These are phyloP conservation scores for Mareca strepera DNA, from an alignment of 2,797 vertebrate genomes.

Conservation along the genomic window DNA sequence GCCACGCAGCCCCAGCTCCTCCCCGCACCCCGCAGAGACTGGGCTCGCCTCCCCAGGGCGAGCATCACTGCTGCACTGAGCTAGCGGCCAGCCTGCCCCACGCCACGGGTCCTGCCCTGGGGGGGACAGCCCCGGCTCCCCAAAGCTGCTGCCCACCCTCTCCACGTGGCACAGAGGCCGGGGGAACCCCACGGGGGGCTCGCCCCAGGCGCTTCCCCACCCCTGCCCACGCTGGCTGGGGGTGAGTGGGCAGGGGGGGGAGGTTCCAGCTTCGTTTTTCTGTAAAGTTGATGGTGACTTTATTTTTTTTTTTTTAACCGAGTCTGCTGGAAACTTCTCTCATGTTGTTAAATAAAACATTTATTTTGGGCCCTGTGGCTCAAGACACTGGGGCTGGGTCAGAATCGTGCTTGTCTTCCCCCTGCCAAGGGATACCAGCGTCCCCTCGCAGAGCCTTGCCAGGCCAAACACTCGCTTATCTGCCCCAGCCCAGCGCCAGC, in stretches of 20 bases:
- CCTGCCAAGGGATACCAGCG: not conserved
- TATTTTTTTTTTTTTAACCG: not conserved
- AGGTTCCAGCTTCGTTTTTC: conserved; percentile 39
- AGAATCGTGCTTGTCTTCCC: not conserved
- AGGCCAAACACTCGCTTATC: not conserved
- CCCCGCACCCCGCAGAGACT: not conserved
- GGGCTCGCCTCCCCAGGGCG: not conserved
- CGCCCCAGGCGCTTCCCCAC: not conserved
- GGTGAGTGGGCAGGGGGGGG: not conserved
- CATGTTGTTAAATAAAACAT: conserved; percentile 74
- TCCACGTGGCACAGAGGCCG: not conserved
- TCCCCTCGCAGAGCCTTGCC: not conserved
- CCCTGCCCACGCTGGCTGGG: not conserved
- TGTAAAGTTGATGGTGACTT: conserved; percentile 46
- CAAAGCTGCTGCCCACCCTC: conserved; percentile 18
- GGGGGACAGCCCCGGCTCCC: not conserved
- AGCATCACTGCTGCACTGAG: conserved; percentile 56
- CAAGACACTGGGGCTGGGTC: conserved; percentile 31
- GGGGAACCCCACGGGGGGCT: not conserved
- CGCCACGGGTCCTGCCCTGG: fast-evolving
- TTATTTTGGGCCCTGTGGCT: conserved; percentile 66
- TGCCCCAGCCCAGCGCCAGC: not conserved
- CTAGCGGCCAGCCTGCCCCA: not conserved
- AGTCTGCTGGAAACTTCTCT: conserved; percentile 61
- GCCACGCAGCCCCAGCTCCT: not conserved